phyloP scores from a whole-genome alignment of 1,140 invertebrate genomes.

The Pseudomyrmex concolor region DNA sequence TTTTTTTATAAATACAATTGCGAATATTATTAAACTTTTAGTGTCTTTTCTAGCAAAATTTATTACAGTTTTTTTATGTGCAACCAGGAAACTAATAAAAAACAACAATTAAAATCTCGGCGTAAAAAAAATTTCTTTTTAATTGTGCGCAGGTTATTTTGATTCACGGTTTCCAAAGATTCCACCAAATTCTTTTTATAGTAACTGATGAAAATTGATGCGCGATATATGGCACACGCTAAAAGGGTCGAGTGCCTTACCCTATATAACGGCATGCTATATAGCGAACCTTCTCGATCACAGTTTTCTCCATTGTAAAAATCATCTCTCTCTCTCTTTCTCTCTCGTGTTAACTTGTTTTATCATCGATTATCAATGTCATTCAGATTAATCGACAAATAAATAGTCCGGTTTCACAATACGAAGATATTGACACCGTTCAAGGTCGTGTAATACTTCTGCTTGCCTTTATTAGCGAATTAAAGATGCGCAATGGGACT shows the following conservation, averaged over 20 bases:
- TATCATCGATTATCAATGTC: not conserved
- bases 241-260: slow-evolving; percentile 24
- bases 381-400: not conserved
- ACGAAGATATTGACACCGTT: not conserved
- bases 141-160: too few relatives aligned
- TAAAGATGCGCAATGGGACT: slow-evolving; percentile 29
- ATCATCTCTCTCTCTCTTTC: not conserved
- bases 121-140: not conserved
- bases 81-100: not conserved
- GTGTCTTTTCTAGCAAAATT: not conserved
- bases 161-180: not conserved
- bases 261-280: slow-evolving; percentile 19
- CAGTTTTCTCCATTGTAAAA: slow-evolving; percentile 16
- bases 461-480: slow-evolving; percentile 25
- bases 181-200: not conserved
- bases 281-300: not conserved
- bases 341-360: not conserved
- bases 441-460: slow-evolving; percentile 49
- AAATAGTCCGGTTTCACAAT: slow-evolving; percentile 10
- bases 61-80: not conserved
- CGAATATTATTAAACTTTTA: slow-evolving; percentile 11
- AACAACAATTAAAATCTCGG: not conserved
- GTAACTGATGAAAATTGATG: slow-evolving; percentile 18
- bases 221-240: slow-evolving; percentile 4
- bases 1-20: too few relatives aligned